These are phyloP conservation scores for Spodoptera picta DNA, from an alignment of 2,888 invertebrate genomes.

Conservation along the genomic window DNA sequence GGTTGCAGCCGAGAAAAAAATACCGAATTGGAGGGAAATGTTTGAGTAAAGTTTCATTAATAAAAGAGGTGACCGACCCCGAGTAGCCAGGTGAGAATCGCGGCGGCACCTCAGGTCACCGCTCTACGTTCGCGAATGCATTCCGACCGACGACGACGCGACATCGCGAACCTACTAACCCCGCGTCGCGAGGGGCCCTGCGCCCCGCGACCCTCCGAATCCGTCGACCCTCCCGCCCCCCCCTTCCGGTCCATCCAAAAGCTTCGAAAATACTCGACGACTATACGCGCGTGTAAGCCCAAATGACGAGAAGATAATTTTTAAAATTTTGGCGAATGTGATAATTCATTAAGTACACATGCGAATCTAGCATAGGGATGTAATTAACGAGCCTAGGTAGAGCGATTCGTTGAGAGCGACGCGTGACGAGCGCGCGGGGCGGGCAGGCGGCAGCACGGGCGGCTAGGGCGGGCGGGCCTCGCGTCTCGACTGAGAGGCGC, in stretches of 20 bases:
- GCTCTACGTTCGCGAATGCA: constrained; percentile 88
- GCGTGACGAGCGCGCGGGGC: constrained; percentile 79
- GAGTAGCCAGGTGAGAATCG: constrained; percentile 79
- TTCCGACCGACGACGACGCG: constrained; percentile 87
- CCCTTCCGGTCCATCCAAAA: constrained; percentile 85
- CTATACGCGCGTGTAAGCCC: constrained; percentile 79
- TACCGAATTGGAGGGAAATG: constrained; percentile 51
- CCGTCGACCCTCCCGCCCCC: constrained; percentile 78
- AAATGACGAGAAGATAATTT: constrained; percentile 66
- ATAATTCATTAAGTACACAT: constrained; percentile 61
- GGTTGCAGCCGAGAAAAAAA: constrained; percentile 47
- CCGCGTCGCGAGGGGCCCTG: constrained; percentile 86
- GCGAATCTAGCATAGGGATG: constrained; percentile 63
- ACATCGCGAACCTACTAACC: constrained; percentile 88
- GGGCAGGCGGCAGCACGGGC: constrained; percentile 82
- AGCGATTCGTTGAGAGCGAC: constrained; percentile 70
- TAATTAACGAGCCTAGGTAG: constrained; percentile 70
- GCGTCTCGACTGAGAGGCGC: constrained; percentile 91
- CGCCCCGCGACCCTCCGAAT: constrained; percentile 86
- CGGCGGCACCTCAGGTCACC: constrained; percentile 87
- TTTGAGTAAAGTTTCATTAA: constrained; percentile 63
- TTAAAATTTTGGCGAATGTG: constrained; percentile 58
- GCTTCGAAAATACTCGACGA: constrained; percentile 85
- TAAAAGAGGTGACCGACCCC: constrained; percentile 78
- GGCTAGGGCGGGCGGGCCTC: constrained; percentile 89